Evolutionary conservation across 2,797 vertebrate genomes (phyloP), one percentile per base, ranked within the genome.

Genomic region (Cuniculus paca): DNA sequence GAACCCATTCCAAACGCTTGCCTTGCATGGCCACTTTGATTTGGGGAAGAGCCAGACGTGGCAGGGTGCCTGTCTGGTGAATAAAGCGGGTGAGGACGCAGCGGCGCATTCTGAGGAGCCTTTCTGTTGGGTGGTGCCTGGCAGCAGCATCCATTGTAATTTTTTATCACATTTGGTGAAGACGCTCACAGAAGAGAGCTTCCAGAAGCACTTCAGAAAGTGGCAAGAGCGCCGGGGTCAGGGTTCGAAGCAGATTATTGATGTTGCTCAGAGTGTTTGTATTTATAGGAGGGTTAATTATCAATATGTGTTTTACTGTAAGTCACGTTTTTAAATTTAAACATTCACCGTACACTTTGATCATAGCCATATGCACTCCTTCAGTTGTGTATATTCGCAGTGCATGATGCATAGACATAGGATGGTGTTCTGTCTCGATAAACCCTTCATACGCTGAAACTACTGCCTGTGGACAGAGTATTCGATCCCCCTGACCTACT

Each of bases 91-190:
- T 39, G 9, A 70, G 68, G 36, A 70, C 68, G 1, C 10, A 0
- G 4, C 10, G 2, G 19, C n/a, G 13, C 39, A 2, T 1, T 4
- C 26, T 2, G 5, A 39, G 36, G 36, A 72, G 22, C 36, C 22
- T 42, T 24, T 12, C 36, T 72, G n/a, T 39, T 2, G n/a, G 3
- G 5, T 70, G 65, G 65, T 5, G n/a, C n/a, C 11, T 20, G 3
- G n/a, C 65, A 70, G 65, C n/a, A 39, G n/a, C n/a, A 20, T 3
- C 10, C n/a, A 10, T 2, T 70, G n/a, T 22, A 22, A 10, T 68
- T 34, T 31, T 20, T n/a, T 3, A 20, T 70, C 65, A 70, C 65
- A 22, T 36, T 70, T 39, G 4, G 65, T 70, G 36, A 70, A 70
- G 65, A 39, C 20, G 6, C 63, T 65, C 63, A 10, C n/a, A 70